Evolutionary conservation across 2,888 invertebrate species (phyloP), one percentile per base, ranked within the genome.

Genomic region (Desoria tigrina): DNA sequence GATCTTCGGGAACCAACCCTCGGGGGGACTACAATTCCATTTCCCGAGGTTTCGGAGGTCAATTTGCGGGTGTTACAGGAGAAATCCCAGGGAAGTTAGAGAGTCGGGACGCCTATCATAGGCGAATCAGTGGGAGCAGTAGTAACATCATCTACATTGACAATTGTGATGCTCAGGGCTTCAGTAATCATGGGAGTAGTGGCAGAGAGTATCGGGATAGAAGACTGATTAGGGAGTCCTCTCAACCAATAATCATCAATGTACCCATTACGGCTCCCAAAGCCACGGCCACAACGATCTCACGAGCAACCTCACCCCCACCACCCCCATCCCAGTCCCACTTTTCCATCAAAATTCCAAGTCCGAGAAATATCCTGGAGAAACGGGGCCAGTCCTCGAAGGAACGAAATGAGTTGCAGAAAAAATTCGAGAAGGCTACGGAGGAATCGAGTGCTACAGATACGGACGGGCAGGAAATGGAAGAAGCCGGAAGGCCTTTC

Each of bases 1-100:
- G 65, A 51, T 45, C 66, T 39, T 61, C 53, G 32, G 72, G 69
- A 55, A 66, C 69, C 3, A 72, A 72, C 32, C 69, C 69, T 57
- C 60, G 67, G 21, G 67, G 69, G 53, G 72, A 72, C 58, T 72
- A 69, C 53, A 65, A 69, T 42, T 65, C 65, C 32, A 27, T 55
- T n/a, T 27, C 6, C 6, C 16, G 28, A 14, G 55, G 27, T 16
- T n/a, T 32, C 11, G 4, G 6, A 11, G 11, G 32, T 32, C 32
- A 32, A 32, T 32, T 32, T 32, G 11, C 32, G 4, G 32, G 32
- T 7, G 32, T 32, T 4, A 32, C 32, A 11, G 32, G 11, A 32
- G 32, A 32, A 32, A 32, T 4, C 32, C 6, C 32, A 32, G 32
- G 32, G 32, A 32, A 32, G 32, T 32, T 32, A 7, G 32, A 32